A percentile compares a stretch with the other conserved stretches of the same genome.
These are phyloP conservation scores for Epirrita christyi DNA, from an alignment of 2,888 invertebrate genomes.

Conservation along the genomic window DNA sequence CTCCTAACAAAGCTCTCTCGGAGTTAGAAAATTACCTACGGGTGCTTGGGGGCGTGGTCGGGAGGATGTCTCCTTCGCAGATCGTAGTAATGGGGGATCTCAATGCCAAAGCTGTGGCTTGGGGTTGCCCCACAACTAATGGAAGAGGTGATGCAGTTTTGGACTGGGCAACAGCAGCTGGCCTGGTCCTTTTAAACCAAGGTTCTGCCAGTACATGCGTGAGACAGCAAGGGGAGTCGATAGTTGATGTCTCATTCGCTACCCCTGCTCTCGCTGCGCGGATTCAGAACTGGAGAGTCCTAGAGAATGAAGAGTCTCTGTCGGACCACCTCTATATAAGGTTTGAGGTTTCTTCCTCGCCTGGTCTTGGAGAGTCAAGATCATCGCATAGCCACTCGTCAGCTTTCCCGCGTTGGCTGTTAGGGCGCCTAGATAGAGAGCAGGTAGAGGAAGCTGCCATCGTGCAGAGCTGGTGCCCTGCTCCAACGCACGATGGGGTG, in stretches of 20 bases:
- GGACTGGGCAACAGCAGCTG: background rate
- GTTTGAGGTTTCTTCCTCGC: background rate
- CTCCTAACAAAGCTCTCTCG: constrained; percentile 20
- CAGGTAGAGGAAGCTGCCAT: background rate
- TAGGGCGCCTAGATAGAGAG: background rate
- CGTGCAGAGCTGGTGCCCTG: background rate
- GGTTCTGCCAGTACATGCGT: background rate
- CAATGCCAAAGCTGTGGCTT: background rate
- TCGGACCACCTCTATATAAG: background rate
- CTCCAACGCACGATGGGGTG: background rate
- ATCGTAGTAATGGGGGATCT: background rate
- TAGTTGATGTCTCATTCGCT: background rate
- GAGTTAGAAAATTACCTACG: constrained; percentile 16
- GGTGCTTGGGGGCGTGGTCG: background rate
- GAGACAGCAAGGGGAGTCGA: background rate
- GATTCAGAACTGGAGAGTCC: background rate
- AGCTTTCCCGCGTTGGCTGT: background rate
- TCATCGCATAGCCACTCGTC: background rate
- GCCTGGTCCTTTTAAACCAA: background rate
- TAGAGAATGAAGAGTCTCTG: background rate
- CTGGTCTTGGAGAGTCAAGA: background rate
- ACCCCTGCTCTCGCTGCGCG: background rate
- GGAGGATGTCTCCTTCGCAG: background rate
- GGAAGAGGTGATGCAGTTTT: background rate
- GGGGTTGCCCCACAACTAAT: background rate